phyloP scores from a whole-genome alignment of 2,888 invertebrate genomes.

The Eretmocerus hayati region DNA sequence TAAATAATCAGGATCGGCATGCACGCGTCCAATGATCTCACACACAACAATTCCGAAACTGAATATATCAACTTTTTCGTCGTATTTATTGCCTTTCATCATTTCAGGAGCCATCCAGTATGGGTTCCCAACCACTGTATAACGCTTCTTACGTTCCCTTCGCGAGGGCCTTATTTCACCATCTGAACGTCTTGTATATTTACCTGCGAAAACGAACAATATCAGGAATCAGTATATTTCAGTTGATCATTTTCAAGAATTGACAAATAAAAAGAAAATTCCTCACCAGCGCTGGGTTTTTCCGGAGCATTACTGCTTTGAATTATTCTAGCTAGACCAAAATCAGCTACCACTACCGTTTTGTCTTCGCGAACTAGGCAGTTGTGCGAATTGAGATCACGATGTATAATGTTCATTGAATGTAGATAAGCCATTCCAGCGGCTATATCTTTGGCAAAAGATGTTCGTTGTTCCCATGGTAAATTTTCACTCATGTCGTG shows the following conservation, averaged over 20 bases:
- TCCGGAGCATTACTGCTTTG: conserved; percentile 47
- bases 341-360: conserved; percentile 91
- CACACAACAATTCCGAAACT: conserved; percentile 92
- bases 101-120: conserved; percentile 99
- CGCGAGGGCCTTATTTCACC: conserved; percentile 53
- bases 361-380: conserved; percentile 87
- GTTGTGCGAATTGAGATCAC: conserved; percentile 93
- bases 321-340: conserved; percentile 82
- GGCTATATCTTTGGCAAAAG: conserved; percentile 85
- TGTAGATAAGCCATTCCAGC: conserved; percentile 92
- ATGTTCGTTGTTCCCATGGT: conserved; percentile 73
- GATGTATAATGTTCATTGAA: conserved; percentile 89
- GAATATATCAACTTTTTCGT: conserved; percentile 94
- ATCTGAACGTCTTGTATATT: conserved; percentile 40
- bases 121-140: conserved; percentile 94
- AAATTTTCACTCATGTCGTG: conserved; percentile 66
- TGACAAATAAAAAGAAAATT: not conserved
- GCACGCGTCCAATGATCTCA: conserved; percentile 92
- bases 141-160: conserved; percentile 72
- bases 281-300: conserved; percentile 27
- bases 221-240: too few species aligned
- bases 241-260: too few species aligned
- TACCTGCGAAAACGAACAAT: too few species aligned
- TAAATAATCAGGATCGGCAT: conserved; percentile 90
- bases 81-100: conserved; percentile 94